Conservation (phyloP, 2,113 vertebrate genomes). For the Dissostichus mawsoni region DNA sequence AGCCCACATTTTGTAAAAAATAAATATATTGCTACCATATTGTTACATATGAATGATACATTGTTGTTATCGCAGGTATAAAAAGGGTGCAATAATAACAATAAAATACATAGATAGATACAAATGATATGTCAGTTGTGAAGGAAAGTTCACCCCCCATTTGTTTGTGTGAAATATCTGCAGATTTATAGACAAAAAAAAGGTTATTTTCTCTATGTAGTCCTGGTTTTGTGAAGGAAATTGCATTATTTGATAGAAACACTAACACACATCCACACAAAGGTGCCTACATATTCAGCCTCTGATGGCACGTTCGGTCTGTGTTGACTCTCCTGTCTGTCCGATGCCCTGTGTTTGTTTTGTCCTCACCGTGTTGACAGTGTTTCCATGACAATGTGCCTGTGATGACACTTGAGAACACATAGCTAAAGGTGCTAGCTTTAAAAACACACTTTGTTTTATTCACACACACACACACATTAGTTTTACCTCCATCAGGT, state of each 20-base stretch:
- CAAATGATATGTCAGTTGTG: background rate
- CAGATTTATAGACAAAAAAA: no score
- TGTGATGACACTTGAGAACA: constrained; percentile 22
- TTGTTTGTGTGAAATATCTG: background rate
- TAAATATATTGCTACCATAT: background rate
- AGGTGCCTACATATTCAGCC: constrained; percentile 7
- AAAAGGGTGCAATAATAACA: background rate
- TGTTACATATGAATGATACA: no score
- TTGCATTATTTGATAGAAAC: background rate
- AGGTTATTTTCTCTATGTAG: background rate
- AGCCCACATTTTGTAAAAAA: background rate
- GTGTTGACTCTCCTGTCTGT: constrained; percentile 54
- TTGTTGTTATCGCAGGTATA: background rate
- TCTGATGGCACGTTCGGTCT: constrained; percentile 37
- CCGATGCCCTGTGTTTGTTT: constrained; percentile 65
- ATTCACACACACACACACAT: constrained; percentile 30
- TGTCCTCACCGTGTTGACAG: constrained; percentile 52
- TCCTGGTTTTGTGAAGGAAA: background rate
- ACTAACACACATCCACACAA: background rate
- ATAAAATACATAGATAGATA: background rate
- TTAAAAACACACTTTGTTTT: constrained; percentile 43
- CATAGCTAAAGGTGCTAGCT: constrained; percentile 33
- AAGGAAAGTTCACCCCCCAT: no score
- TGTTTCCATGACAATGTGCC: constrained; percentile 43
- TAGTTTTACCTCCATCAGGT: constrained; percentile 65